phyloP scores from a whole-genome alignment of 2,888 invertebrate species.

The Lasioglossum marginatum region DNA sequence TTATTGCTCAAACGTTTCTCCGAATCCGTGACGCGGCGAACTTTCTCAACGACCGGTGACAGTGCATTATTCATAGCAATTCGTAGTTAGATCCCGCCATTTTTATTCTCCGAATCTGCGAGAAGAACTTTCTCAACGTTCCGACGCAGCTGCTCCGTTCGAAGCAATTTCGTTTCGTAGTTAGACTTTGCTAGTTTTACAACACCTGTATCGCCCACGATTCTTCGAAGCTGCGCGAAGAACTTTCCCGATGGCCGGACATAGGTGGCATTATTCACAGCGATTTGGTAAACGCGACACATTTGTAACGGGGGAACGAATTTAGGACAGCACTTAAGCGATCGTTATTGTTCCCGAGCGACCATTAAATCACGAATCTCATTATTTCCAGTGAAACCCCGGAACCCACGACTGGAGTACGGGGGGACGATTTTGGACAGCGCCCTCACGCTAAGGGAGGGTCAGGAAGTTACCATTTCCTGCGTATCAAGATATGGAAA shows the following conservation, averaged over 20 bases:
- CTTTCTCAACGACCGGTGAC: not conserved
- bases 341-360: not conserved
- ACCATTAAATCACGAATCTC: not conserved
- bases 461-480: constrained; percentile 88
- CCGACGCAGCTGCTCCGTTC: not conserved
- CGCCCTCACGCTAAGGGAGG: constrained; percentile 79
- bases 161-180: not conserved
- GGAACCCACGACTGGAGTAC: constrained; percentile 91
- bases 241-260: not conserved
- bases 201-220: not conserved
- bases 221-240: not conserved
- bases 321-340: not conserved
- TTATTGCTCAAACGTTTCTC: not conserved
- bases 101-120: not conserved
- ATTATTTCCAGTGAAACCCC: constrained; percentile 88
- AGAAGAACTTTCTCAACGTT: not conserved
- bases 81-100: not conserved
- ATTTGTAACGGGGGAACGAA: not conserved
- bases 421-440: constrained; percentile 87
- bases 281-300: not conserved
- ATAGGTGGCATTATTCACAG: not conserved
- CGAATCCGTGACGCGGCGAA: not conserved
- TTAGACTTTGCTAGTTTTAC: not conserved
- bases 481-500: constrained; percentile 96
- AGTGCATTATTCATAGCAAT: not conserved